Base-by-base conservation (phyloP, 2,113 vertebrate genomes). In the Dolichallabes microphthalmus region DNA sequence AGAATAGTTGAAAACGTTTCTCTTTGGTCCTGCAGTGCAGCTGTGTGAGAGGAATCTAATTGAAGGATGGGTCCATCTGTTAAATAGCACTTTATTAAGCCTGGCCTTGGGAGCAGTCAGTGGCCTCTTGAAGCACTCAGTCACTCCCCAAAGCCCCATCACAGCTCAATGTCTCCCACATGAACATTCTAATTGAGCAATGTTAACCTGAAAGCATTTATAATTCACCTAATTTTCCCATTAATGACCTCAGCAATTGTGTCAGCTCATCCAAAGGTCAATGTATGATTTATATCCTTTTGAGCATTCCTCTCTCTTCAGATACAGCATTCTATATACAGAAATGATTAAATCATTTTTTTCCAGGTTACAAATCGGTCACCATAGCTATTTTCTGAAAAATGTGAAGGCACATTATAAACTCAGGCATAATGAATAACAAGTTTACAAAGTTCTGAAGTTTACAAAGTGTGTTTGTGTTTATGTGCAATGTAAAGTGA, bases 31-130 rank as follows among this genome's bases (percentile, higher is more conserved):
- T 76, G 45, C 30, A 66, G 50, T 71, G 57, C 19, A 58, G 55
- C 78, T 88, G 50, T 80, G 68, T 86, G 77, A 85, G 30, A 78
- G 22, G 50, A 82, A 66, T n/a, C 78, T 86, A 88, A 89, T 69
- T 86, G 85, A 88, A 78, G 84, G 64, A 88, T 84, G 85, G 87
- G 77, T 74, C 79, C 75, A 88, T 73, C 66, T 68, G 71, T 83
- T 84, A 84, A 86, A 87, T 68, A 84, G 76, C 86, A 88, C 86
- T 86, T 86, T 80, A 88, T 89, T 88, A 88, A 86, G 61, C 77
- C 30, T 73, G 63, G 82, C 86, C 86, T 82, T 88, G 61, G 76
- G 82, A 78, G 77, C 77, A 82, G 71, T 80, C 50, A 73, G 22
- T 83, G 78, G 61, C 69, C 88, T 75, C 30, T 82, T 57, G 60